Evolutionary conservation across 2,113 vertebrate species (phyloP).

Genomic region (Chaetorhynchus papuensis): DNA sequence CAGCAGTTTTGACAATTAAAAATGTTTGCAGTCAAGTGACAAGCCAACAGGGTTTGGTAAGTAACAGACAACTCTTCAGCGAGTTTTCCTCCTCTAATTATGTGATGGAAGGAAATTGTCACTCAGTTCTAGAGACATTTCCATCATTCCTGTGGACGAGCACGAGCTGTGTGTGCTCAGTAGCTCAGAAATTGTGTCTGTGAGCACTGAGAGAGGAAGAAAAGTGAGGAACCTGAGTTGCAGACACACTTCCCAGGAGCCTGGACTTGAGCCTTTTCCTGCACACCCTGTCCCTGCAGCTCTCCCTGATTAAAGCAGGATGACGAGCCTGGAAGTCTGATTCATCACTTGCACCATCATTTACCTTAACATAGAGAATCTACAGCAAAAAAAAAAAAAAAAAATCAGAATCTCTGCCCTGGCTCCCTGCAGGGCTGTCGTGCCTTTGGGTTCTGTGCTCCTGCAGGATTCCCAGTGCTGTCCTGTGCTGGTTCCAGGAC

Average conservation of each 20-base stretch:
- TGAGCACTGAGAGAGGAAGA: background rate
- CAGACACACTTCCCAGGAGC: background rate
- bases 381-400: background rate
- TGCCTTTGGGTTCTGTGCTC: background rate
- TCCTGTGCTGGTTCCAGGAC: background rate
- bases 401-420: background rate
- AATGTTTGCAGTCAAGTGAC: background rate
- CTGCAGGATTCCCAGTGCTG: background rate
- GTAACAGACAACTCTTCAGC: background rate
- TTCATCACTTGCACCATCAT: background rate
- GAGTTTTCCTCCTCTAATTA: background rate
- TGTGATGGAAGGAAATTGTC: background rate
- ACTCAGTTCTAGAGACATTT: background rate
- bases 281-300: background rate
- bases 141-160: background rate
- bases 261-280: background rate
- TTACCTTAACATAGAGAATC: background rate
- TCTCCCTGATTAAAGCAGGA: background rate
- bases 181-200: background rate
- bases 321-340: background rate
- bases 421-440: background rate
- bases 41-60: background rate
- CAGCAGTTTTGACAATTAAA: background rate
- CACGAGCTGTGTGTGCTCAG: background rate
- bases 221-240: background rate